phyloP scores from a whole-genome alignment of 2,113 vertebrate species.

The Microtus richardsoni region DNA sequence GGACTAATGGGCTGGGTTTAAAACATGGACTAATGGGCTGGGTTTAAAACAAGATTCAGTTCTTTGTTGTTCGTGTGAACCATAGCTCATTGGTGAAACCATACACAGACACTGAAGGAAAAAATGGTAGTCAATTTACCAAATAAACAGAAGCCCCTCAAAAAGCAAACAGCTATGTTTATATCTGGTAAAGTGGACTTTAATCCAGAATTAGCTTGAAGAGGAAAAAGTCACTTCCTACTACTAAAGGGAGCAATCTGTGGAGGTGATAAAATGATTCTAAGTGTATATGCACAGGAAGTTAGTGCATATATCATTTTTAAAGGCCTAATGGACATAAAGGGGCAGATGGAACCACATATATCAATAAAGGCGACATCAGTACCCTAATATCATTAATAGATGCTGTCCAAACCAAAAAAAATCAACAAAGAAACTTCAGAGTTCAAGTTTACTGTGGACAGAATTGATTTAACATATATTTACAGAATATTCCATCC shows the following conservation, averaged over 20 bases:
- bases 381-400: not conserved
- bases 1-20: not conserved
- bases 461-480: not conserved
- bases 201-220: not conserved
- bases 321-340: not conserved
- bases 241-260: not conserved
- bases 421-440: not conserved
- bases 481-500: not conserved
- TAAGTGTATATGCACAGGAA: not conserved
- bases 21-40: not conserved
- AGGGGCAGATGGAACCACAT: not conserved
- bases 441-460: not conserved
- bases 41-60: not conserved
- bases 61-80: not conserved
- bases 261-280: not conserved
- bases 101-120: not conserved
- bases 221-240: not conserved
- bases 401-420: not conserved
- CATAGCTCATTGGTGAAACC: not conserved
- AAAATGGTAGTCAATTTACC: not conserved
- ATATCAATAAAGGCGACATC: not conserved
- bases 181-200: not conserved
- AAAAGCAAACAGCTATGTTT: not conserved
- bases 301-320: not conserved
- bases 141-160: not conserved